Evolutionary conservation across 2,888 invertebrate species (phyloP).

Genomic region (Polydrusus tereticollis): DNA sequence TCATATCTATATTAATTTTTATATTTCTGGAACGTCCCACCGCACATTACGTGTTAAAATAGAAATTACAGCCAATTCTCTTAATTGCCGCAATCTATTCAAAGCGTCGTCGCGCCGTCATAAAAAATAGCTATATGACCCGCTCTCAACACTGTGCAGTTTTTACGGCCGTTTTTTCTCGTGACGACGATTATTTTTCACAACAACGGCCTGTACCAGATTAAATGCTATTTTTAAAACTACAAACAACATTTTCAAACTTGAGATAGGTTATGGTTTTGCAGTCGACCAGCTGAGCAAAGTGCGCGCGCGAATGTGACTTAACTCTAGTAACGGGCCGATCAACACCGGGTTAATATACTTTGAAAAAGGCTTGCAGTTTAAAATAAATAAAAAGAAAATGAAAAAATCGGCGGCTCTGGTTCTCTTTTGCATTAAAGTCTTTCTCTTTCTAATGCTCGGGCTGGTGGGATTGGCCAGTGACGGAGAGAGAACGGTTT

Average conservation of each 20-base stretch:
- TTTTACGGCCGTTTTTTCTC: constrained; percentile 19
- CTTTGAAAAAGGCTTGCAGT: constrained; percentile 67
- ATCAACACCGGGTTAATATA: constrained; percentile 65
- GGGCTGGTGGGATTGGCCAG: constrained; percentile 30
- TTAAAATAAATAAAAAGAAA: constrained; percentile 65
- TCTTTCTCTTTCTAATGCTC: constrained; percentile 25
- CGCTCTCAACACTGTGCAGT: not conserved
- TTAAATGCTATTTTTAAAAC: constrained; percentile 66
- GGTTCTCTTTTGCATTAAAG: constrained; percentile 36
- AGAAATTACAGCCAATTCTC: not conserved
- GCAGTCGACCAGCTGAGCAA: constrained; percentile 57
- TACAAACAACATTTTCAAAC: constrained; percentile 66
- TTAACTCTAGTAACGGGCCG: constrained; percentile 52
- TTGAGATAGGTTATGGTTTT: constrained; percentile 67
- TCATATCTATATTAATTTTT: not conserved
- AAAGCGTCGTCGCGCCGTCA: not conserved
- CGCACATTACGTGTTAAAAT: not conserved
- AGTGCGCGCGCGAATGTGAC: constrained; percentile 47
- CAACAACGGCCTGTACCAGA: constrained; percentile 58
- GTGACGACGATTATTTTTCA: constrained; percentile 31
- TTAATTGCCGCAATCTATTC: constrained; percentile 4
- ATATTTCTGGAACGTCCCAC: not conserved
- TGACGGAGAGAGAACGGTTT: constrained; percentile 3
- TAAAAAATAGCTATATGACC: constrained; percentile 1
- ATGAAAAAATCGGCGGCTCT: constrained; percentile 39